phyloP scores from a whole-genome alignment of 30 jellyfish, hydroid and myxozoan species.

The Pelagia noctiluca region DNA sequence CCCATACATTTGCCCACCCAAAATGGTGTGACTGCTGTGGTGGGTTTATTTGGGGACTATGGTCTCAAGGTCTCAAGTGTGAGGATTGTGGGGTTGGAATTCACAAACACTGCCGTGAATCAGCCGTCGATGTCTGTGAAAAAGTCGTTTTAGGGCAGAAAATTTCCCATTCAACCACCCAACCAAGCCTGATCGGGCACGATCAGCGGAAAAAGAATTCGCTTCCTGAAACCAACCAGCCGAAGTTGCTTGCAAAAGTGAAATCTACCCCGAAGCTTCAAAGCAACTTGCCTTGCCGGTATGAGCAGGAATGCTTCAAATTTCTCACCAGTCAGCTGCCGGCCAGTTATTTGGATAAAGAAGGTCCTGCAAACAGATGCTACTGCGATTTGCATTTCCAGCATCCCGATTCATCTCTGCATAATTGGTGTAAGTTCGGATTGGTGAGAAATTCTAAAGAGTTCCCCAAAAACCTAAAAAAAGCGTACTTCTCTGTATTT shows the following conservation, averaged over 20 bases:
- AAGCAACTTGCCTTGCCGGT: neutral
- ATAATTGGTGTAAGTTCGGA: conserved; percentile 71
- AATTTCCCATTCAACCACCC: conserved; percentile 11
- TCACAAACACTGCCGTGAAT: conserved; percentile 81
- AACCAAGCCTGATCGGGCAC: conserved; percentile 12
- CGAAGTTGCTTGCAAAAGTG: neutral
- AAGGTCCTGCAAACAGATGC: conserved; percentile 42
- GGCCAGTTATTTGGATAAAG: conserved; percentile 46
- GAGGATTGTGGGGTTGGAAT: conserved; percentile 91
- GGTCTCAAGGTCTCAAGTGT: conserved; percentile 92
- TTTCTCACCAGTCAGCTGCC: conserved; percentile 56
- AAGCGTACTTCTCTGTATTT: conserved; percentile 65
- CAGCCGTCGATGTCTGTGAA: conserved; percentile 80
- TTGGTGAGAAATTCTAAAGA: conserved; percentile 55
- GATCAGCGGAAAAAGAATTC: conserved; percentile 33
- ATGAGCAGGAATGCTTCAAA: conserved; percentile 55
- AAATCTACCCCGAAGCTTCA: neutral
- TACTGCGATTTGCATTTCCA: conserved; percentile 48
- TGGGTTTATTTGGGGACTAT: conserved; percentile 92
- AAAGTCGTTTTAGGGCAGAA: conserved; percentile 80
- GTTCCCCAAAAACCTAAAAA: conserved; percentile 20
- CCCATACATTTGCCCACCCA: conserved; percentile 84
- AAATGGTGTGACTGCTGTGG: conserved; percentile 96
- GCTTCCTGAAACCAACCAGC: conserved; percentile 23
- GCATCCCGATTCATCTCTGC: conserved; percentile 28